Evolutionary conservation across 2,797 vertebrate species (phyloP), one percentile per base, ranked within the genome.

Genomic region (Propithecus perrieri): DNA sequence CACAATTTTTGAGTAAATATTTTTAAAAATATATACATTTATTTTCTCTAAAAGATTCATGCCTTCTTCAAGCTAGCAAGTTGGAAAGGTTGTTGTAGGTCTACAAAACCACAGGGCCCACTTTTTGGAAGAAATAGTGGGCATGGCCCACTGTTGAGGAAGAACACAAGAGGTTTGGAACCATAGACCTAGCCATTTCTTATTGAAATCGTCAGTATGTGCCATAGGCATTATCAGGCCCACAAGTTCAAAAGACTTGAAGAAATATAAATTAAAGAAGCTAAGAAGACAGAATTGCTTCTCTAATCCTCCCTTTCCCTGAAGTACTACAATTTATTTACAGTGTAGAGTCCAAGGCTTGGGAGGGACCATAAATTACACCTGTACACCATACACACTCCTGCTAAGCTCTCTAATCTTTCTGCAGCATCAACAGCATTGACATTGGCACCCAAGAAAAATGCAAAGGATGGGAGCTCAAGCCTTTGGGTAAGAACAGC

Each of bases 181-280:
- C 28, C 20, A 9, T 0, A 61, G 26, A n/a, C n/a, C 7, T 4
- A 46, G 28, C 11, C 53, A 7, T 50, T 94, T 71, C 71, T 89
- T 71, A 79, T 0, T 10, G 59, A 90, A 57, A 65, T 13, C 28
- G 4, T 86, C n/a, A 10, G 38, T n/a, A 17, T 24, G 43, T 71
- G 30, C 65, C 50, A 41, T 1, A 17, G 67, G 38, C 12, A 57
- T 50, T 43, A 14, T 0, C 22, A 48, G 28, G 38, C 9, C 50
- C n/a, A 15, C 6, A 69, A 61, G 35, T 43, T 74, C 83, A 87
- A 74, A 74, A 93, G 63, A 38, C 12, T 46, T 72, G 53, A 85
- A 93, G 55, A 75, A 35, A 95, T 61, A 76, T 1, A 74, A 65
- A 69, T n/a, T 76, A 48, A 89, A 89, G 63, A 35, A 17, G 20